A percentile compares a stretch with the other conserved stretches of the same genome.
Conservation (phyloP, 1,140 invertebrate species). For the Apocrypta bakeri region DNA sequence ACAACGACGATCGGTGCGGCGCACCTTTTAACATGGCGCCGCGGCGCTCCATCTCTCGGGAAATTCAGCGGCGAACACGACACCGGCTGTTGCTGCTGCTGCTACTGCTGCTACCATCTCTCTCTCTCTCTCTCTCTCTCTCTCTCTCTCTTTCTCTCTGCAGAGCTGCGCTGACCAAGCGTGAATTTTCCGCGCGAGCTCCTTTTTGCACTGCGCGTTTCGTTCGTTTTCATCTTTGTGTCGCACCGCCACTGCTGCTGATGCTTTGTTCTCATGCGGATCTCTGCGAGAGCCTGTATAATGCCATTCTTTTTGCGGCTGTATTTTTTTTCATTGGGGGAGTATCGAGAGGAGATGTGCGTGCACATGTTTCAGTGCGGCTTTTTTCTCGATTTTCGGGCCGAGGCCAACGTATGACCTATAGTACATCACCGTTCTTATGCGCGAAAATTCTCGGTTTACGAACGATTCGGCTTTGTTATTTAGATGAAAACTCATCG, state of each 20-base stretch:
- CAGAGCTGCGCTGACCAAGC: conserved; percentile 45
- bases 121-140: neutral
- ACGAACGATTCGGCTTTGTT: too few relatives aligned
- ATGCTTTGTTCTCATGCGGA: neutral
- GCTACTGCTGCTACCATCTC: neutral
- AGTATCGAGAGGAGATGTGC: neutral
- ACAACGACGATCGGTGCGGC: conserved; percentile 38
- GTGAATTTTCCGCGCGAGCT: conserved; percentile 48
- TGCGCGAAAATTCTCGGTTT: too few relatives aligned
- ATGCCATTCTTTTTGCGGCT: neutral
- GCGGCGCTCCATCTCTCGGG: conserved; percentile 40
- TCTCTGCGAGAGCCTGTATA: neutral
- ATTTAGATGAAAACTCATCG: too few relatives aligned
- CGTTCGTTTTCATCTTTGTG: conserved; percentile 5
- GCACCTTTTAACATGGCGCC: conserved; percentile 49
- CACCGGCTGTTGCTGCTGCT: conserved; percentile 1
- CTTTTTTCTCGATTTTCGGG: neutral
- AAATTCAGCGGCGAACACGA: conserved; percentile 45
- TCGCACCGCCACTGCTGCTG: neutral
- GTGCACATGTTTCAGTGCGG: too few relatives aligned
- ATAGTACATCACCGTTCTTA: too few relatives aligned
- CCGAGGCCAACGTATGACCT: too few relatives aligned
- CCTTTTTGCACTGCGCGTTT: conserved; percentile 12
- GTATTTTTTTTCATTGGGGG: neutral
- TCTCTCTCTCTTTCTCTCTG: neutral